Evolutionary conservation across 2,797 vertebrate species (phyloP).

Genomic region (Cottoperca gobio): DNA sequence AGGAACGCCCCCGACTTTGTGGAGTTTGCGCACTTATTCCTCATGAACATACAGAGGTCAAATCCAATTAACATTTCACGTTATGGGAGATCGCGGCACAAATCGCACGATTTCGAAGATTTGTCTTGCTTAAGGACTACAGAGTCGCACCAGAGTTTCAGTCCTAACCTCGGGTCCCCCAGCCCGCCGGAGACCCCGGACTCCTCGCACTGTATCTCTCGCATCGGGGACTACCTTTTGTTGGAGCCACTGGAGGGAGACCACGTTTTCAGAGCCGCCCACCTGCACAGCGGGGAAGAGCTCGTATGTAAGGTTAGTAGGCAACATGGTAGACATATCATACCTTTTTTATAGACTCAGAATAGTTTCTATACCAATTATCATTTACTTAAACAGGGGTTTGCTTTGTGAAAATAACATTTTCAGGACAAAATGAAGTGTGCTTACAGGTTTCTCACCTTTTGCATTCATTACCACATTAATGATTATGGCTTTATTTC

Average conservation of each 20-base stretch:
- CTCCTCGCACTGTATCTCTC: slow-evolving; percentile 98
- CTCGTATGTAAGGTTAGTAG: slow-evolving; percentile 96
- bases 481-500: neutral
- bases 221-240: slow-evolving; percentile 99
- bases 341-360: neutral
- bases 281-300: slow-evolving; percentile 98
- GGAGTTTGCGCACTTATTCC: slow-evolving; percentile 87
- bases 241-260: slow-evolving; percentile 98
- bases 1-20: slow-evolving; percentile 58
- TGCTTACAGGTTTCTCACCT: neutral
- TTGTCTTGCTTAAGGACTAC: slow-evolving; percentile 93
- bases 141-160: slow-evolving; percentile 96
- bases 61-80: slow-evolving; percentile 99
- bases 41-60: slow-evolving; percentile 99
- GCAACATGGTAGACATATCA: neutral
- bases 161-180: slow-evolving; percentile 97
- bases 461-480: neutral
- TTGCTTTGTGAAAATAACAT: neutral
- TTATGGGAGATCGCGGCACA: slow-evolving; percentile 98
- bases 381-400: neutral
- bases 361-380: neutral
- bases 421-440: neutral
- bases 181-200: slow-evolving; percentile 99
- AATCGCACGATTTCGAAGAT: slow-evolving; percentile 98
- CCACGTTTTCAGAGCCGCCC: slow-evolving; percentile 97